phyloP scores from a whole-genome alignment of 2,888 invertebrate species.

The Parnassius glacialis region DNA sequence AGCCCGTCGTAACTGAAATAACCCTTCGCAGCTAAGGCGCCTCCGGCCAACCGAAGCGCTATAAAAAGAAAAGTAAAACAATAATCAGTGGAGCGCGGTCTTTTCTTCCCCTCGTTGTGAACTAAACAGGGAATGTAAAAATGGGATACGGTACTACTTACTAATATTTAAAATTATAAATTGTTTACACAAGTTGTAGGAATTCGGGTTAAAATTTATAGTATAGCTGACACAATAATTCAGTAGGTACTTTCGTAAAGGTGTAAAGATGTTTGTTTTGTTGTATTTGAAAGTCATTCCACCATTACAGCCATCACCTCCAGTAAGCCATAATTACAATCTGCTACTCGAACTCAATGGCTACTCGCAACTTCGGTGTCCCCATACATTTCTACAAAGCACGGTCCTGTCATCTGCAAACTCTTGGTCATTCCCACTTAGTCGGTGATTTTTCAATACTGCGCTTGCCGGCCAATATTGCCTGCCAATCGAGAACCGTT shows the following conservation, averaged over 20 bases:
- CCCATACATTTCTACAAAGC: no score
- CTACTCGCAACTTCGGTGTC: no score
- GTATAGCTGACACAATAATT: background rate
- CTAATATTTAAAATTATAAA: slow-evolving; percentile 9
- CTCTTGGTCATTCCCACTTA: no score
- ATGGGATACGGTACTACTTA: slow-evolving; percentile 29
- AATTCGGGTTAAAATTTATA: no score
- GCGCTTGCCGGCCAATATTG: no score
- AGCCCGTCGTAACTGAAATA: slow-evolving; percentile 27
- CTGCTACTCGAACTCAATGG: no score
- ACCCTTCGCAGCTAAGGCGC: slow-evolving; percentile 25
- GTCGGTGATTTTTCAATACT: no score
- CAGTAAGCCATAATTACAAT: no score
- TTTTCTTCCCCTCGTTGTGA: slow-evolving; percentile 35
- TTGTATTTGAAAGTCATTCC: no score
- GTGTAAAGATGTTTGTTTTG: background rate
- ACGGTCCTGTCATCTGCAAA: no score
- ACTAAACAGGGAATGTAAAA: slow-evolving; percentile 22
- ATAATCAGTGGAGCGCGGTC: slow-evolving; percentile 59
- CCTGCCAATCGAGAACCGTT: no score
- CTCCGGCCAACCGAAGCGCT: slow-evolving; percentile 33
- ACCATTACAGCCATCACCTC: no score
- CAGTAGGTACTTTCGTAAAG: background rate
- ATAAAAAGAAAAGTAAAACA: slow-evolving; percentile 72
- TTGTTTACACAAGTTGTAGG: slow-evolving; percentile 8